These are phyloP conservation scores for Chymomyza costata DNA, from an alignment of 1,140 invertebrate species.

Conservation along the genomic window DNA sequence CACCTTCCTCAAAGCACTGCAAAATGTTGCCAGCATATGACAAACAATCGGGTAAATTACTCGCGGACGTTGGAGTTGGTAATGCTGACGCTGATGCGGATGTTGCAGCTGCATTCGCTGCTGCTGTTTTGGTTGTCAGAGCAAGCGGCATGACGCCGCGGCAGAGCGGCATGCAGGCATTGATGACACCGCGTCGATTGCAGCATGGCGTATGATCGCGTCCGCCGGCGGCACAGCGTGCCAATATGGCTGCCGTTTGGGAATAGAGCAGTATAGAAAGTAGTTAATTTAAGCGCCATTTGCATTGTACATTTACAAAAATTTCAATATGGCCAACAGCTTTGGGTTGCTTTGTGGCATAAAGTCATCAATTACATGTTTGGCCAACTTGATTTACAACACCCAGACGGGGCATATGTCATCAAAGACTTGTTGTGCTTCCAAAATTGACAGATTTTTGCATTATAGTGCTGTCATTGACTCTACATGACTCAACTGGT, in stretches of 20 bases:
- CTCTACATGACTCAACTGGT: constrained; percentile 22
- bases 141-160: constrained; percentile 80
- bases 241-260: constrained; percentile 51
- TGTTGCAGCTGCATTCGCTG: constrained; percentile 28
- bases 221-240: constrained; percentile 81
- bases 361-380: constrained; percentile 35
- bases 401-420: no score
- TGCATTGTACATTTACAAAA: constrained; percentile 60
- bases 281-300: constrained; percentile 76
- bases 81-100: constrained; percentile 18
- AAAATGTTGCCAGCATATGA: constrained; percentile 89
- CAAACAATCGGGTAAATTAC: constrained; percentile 78
- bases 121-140: constrained; percentile 50
- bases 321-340: not conserved
- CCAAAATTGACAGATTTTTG: constrained; percentile 35
- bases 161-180: constrained; percentile 83
- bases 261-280: constrained; percentile 11
- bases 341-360: constrained; percentile 10
- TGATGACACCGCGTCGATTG: constrained; percentile 83
- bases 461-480: constrained; percentile 1
- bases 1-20: constrained; percentile 90
- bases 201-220: constrained; percentile 87
- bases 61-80: constrained; percentile 12
- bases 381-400: constrained; percentile 1
- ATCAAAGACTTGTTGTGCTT: constrained; percentile 14